Conservation (phyloP, 2,113 vertebrate genomes). For the Gallinago jamesoni region DNA sequence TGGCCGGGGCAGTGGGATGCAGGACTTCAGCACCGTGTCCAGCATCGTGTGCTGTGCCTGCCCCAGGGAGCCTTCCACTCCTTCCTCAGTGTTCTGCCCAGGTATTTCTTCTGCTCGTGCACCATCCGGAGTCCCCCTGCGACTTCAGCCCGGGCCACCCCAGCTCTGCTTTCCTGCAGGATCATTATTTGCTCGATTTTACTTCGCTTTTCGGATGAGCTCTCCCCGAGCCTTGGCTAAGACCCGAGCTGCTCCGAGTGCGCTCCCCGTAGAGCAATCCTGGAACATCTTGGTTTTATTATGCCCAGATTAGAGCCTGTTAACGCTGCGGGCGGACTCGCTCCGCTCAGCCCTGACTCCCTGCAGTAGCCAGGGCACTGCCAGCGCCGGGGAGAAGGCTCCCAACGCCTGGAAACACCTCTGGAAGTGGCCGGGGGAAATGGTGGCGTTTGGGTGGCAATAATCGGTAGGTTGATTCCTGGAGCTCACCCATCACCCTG, state of each 20-base stretch:
- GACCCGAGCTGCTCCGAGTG: neutral
- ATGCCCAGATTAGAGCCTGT: neutral
- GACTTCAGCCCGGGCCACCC: neutral
- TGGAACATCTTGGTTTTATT: neutral
- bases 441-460: neutral
- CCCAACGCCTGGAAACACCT: neutral
- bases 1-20: neutral
- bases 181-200: neutral
- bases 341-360: neutral
- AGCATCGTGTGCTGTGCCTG: neutral
- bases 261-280: neutral
- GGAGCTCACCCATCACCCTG: neutral
- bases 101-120: neutral
- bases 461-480: neutral
- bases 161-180: neutral
- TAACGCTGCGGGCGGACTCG: neutral
- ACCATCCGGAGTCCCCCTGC: neutral
- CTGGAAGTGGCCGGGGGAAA: neutral
- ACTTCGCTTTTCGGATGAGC: accelerated
- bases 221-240: neutral
- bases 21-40: neutral
- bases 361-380: neutral
- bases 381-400: neutral
- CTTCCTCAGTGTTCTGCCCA: neutral
- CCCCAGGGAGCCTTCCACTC: accelerated